Evolutionary conservation across 2,797 vertebrate genomes (phyloP), one percentile per base, ranked within the genome.

Genomic region (Masticophis lateralis): DNA sequence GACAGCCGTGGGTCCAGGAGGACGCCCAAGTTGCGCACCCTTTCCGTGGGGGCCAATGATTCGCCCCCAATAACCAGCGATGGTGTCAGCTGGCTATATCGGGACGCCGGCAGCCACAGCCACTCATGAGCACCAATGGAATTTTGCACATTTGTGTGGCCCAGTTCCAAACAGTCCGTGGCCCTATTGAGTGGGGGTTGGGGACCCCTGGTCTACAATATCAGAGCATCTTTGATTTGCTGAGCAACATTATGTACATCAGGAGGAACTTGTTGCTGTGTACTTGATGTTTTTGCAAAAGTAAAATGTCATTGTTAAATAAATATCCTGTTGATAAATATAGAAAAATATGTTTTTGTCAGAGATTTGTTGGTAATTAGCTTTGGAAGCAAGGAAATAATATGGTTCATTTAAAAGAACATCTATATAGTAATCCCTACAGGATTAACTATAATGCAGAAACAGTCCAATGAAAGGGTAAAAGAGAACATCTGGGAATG

Each of bases 361-460:
- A 27, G 56, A 28, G 69, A 79, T 88, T 13, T 57, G n/a, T 16
- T 69, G 89, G 57, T 93, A 90, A 93, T 90, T 69, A 92, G 5
- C 60, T 91, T 89, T 86, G 22, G 37, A 11, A 57, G 74, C 57
- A 61, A 56, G 56, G 27, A 89, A 56, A n/a, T 56, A 57, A 90
- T 59, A 60, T 37, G 27, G 51, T 86, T 56, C 55, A 63, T 32
- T 51, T 43, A 86, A 91, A 89, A 53, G 53, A 47, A 66, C 86
- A 12, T 53, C 53, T 69, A 16, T 53, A 57, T 61, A 88, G 32
- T 87, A 87, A 92, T 92, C 87, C 53, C 87, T 86, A n/a, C 32
- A 86, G 5, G 86, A 89, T 92, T 86, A 60, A 89, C 66, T 91
- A 92, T 92, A 92, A 88, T 63, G 53, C 74, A 91, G 60, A 74